Base-by-base conservation (phyloP, 1,140 invertebrate genomes). In the Rhynchophorus ferrugineus region DNA sequence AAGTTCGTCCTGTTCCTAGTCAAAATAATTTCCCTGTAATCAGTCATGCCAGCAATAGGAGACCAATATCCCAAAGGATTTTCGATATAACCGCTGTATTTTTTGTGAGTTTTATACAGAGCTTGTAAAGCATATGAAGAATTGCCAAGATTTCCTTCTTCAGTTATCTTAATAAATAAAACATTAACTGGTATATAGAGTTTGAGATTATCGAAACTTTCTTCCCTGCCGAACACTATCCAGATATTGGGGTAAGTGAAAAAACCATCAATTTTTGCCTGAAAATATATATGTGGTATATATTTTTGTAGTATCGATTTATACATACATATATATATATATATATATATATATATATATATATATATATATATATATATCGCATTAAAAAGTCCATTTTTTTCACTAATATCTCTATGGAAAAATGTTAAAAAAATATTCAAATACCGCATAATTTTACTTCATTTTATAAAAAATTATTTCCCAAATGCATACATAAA, bases 1-100 rank as follows among this genome's bases (percentile, higher is more conserved):
- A 41, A 41, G 18, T 41, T 41, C 3, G 38, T 41, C 18, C 38
- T 41, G 9, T 41, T 41, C 20, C 38, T 41, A 1, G 38, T 41
- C n/a, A 18, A 18, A 20, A 41, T 41, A 41, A 41, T 41, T 2
- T 41, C 16, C 1, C 20, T 18, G 3, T 18, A 20, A 17, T 3
- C 5, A 11, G 3, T 8, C 8, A 19, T 13, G 3, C 13, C 16
- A 18, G 17, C 8, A 7, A 18, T 7, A 6, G 7, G 7, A 7
- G 38, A 8, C 14, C 38, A 19, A 3, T 18, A 1, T 18, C 38
- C 38, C 5, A 17, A 19, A 41, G 3, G 3, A 41, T 18, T 17
- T 18, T 1, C 16, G 20, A 41, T 41, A 9, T 41, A 41, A 18
- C 16, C 18, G n/a, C 2, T 41, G 2, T 3, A 41, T 9, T 41